Evolutionary conservation across 2,888 invertebrate species (phyloP).

Genomic region (Rotaria sp.): DNA sequence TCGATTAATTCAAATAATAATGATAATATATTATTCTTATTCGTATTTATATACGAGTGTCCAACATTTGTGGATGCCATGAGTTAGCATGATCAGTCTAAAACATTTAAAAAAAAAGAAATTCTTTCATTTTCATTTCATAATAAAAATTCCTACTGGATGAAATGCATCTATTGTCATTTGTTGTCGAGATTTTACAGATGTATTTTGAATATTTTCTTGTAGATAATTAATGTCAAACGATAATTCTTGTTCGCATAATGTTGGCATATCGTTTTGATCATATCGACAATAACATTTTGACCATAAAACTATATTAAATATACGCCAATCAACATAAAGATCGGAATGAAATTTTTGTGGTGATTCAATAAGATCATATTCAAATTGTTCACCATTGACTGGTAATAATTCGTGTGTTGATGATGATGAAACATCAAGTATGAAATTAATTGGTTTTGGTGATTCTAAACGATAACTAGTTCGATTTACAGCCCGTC

Average conservation of each 20-base stretch:
- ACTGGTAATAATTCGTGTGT: neutral
- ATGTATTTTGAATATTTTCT: neutral
- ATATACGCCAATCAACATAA: neutral
- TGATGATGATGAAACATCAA: neutral
- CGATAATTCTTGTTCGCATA: neutral
- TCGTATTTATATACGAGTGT: neutral
- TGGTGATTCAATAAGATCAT: neutral
- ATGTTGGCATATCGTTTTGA: neutral
- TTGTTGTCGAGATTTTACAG: neutral
- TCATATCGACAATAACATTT: slow-evolving; percentile 30
- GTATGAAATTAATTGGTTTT: neutral
- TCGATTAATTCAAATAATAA: neutral
- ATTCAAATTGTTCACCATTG: neutral
- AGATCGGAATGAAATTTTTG: neutral
- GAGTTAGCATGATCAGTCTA: neutral
- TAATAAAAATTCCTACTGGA: neutral
- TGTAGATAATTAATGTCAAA: neutral
- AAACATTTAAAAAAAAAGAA: neutral
- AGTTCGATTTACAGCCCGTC: neutral
- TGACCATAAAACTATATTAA: slow-evolving; percentile 4
- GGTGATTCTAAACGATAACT: neutral
- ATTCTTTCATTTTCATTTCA: neutral
- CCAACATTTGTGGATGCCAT: neutral
- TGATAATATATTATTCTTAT: neutral
- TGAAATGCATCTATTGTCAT: neutral